A percentile compares a stretch with the other conserved stretches of the same genome.
Evolutionary conservation across 2,888 invertebrate species (phyloP).

Genomic region (Glaucopsyche alexis): DNA sequence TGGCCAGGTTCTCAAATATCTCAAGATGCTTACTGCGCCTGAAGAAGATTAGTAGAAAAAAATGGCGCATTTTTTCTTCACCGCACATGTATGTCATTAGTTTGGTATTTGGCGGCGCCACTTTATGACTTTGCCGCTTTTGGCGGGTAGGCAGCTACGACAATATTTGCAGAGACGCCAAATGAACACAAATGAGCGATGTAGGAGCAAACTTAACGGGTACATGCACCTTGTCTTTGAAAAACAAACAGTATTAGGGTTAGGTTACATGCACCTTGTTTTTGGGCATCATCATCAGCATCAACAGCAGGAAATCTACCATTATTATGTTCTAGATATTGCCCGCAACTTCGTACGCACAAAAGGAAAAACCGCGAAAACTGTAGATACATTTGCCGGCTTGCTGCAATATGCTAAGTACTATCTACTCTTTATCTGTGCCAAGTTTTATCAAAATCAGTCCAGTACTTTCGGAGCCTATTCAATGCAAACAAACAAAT

Average conservation of each 20-base stretch:
- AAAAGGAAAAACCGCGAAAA: no score
- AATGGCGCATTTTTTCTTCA: constrained; percentile 36
- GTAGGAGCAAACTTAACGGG: constrained; percentile 58
- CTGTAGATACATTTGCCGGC: no score
- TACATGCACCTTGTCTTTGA: constrained; percentile 2
- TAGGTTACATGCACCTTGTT: constrained; percentile 9
- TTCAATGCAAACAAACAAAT: no score
- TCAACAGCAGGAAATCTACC: neutral
- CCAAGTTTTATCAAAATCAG: no score
- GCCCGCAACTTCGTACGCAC: no score
- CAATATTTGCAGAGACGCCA: constrained; percentile 68
- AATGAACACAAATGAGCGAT: constrained; percentile 76
- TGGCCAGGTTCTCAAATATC: constrained; percentile 21
- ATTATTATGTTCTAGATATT: neutral
- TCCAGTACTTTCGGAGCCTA: no score
- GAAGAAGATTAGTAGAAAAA: constrained; percentile 43
- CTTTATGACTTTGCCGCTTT: constrained; percentile 71
- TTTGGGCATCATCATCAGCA: neutral
- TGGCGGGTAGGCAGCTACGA: constrained; percentile 71
- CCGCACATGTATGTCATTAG: constrained; percentile 76
- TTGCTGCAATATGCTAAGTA: no score
- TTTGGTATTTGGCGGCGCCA: constrained; percentile 52
- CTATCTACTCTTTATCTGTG: no score
- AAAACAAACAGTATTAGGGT: constrained; percentile 10
- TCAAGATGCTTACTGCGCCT: neutral